Evolutionary conservation across 2,113 vertebrate genomes (phyloP), one percentile per base, ranked within the genome.

Genomic region (Megaptera novaeangliae): DNA sequence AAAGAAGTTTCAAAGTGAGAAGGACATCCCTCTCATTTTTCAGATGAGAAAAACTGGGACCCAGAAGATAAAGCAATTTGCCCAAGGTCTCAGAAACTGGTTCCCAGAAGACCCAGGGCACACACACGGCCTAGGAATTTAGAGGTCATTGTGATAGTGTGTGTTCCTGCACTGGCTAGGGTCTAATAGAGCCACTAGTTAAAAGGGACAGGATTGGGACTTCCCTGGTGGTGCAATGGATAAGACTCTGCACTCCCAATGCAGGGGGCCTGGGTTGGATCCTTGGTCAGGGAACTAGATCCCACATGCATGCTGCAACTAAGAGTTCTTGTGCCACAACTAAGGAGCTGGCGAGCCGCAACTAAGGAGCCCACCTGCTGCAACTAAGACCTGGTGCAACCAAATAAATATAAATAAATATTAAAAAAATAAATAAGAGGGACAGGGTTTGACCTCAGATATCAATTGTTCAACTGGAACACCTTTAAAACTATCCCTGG

Each of bases 91-190:
- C 80, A 44, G 46, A 55, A 46, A 66, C 55, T 7, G 10, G 66
- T 20, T 69, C 66, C 74, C 8, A 12, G 25, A 23, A 61, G 74
- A 77, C 14, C 4, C 10, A 21, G 13, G 36, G 27, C 4, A 1
- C 0, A 5, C 0, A 18, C 12, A 6, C 1, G 14, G 6, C 17
- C 66, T 82, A 11, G n/a, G 57, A 36, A 36, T 3, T 23, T 15
- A 31, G 74, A 75, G 41, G 23, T 11, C 20, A 9, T 17, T 9
- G 31, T 52, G 31, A n/a, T 1, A 14, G 4, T 2, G 25, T 8
- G 31, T 4, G 80, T 71, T 75, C 57, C 49, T 10, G 13, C 4
- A 6, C 31, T 6, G 49, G 29, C 34, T 57, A 15, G 44, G 21
- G 31, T 89, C 88, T 75, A 18, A 18, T n/a, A 91, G 55, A 92